Base-by-base conservation (phyloP, 1,140 invertebrate genomes). In the Ostrea denselamellosa region DNA sequence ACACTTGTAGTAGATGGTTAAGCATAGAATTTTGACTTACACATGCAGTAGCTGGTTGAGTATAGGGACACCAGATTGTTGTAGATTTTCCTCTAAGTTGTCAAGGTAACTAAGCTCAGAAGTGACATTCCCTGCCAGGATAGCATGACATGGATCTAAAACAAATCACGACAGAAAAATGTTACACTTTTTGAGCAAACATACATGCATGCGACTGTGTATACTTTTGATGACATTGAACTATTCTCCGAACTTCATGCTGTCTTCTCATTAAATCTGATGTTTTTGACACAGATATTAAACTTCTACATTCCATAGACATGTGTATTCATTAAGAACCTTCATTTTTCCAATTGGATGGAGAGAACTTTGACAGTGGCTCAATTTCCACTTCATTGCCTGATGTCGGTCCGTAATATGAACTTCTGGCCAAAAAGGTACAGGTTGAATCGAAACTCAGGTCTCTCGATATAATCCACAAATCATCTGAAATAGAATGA, bases 311-410 rank as follows among this genome's bases (percentile, higher is more conserved):
- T 1, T 44, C 34, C 34, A 44, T 44, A 44, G 34, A 44, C 34
- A 44, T 44, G 34, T 44, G 34, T 44, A 44, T 44, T 44, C 34
- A 44, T 44, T 44, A 53, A 51, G 19, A 52, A 92, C 92, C 86
- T 87, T 90, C 90, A 90, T 91, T 91, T 9, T 82, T 77, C 93
- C 93, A 93, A 65, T 91, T 92, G 34, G 93, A 93, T 17, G 92
- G 90, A 17, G 89, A 91, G 81, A 91, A 93, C 14, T 88, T 89
- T 62, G 89, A 68, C 19, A 93, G 53, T 25, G 93, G 92, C 83
- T 93, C 91, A 71, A 93, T 92, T 22, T 92, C 91, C 77, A 93
- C 89, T 65, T 93, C 93, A 84, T 90, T 90, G 7, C 82, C 71
- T 5, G 92, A 90, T 17, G 90, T 93, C 8, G 93, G 93, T 22